Evolutionary conservation across 2,888 invertebrate genomes (phyloP), one percentile per base, ranked within the genome.

Genomic region (Protula sp.): DNA sequence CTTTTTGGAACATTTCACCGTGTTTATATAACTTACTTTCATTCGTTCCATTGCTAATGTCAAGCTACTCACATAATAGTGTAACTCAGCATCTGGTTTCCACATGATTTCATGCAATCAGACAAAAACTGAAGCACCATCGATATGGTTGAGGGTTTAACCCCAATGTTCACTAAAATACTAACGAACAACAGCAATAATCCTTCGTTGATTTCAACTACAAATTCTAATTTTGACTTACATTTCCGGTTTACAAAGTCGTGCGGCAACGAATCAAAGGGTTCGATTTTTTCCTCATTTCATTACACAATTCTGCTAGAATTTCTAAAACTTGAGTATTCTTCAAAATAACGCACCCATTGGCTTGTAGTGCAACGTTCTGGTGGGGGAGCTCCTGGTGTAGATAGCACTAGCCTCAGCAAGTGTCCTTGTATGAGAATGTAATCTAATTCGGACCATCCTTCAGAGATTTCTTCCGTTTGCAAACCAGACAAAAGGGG

Each of bases 11-110:
- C 78, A 78, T 55, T 73, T 75, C 70, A 78, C 70, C 3, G 73
- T 66, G 59, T 78, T 77, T 30, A 78, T 73, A 57, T 78, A 78
- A 59, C 75, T 73, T 2, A 77, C 73, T 66, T 77, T 76, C n/a
- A 75, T 69, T 29, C 71, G 67, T 58, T 78, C 77, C 55, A 77
- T 50, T 4, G 74, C 70, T 45, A 66, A 67, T 27, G 77, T 69
- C 27, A 77, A 68, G 19, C 45, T 45, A 29, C 59, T 47, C 3
- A 63, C 3, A 5, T n/a, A n/a, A n/a, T n/a, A n/a, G n/a, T n/a
- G n/a, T n/a, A n/a, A n/a, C n/a, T n/a, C 9, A 38, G 19, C 38
- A 38, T 38, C 9, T 19, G 9, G 19, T 38, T 38, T 38, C 38
- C 38, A 38, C 9, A 38, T 38, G 9, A 9, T 38, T 14, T 38